A percentile compares a stretch with the other conserved stretches of the same genome.
These are phyloP conservation scores for Opisthocomus hoazin DNA, from an alignment of 2,113 vertebrate species.

Conservation along the genomic window DNA sequence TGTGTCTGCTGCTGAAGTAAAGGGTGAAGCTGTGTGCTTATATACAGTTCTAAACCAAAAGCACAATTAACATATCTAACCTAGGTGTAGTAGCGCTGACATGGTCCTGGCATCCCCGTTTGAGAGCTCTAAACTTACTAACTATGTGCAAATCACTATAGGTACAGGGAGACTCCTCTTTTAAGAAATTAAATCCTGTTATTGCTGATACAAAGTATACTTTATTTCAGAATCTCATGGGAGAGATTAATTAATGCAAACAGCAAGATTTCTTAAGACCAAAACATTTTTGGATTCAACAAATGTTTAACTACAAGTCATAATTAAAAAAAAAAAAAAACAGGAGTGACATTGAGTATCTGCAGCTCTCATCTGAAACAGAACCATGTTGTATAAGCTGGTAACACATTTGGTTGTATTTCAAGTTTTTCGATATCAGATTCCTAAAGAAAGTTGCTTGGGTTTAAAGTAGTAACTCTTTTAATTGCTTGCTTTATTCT, in stretches of 20 bases:
- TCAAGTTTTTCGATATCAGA: background rate
- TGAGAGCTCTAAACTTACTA: background rate
- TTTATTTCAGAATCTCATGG: background rate
- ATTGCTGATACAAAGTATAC: background rate
- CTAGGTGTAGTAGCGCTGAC: background rate
- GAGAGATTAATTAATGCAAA: background rate
- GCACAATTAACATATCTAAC: background rate
- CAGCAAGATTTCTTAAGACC: background rate
- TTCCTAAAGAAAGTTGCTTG: background rate
- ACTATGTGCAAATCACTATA: background rate
- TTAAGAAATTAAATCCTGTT: background rate
- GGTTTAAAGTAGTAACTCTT: background rate
- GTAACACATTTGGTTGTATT: background rate
- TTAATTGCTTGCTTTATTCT: conserved; percentile 5
- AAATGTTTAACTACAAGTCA: background rate
- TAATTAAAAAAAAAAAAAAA: background rate
- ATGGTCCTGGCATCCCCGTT: background rate
- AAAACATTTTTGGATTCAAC: conserved; percentile 12
- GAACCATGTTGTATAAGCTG: background rate
- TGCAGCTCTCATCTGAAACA: background rate
- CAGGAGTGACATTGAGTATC: background rate
- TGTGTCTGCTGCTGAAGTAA: background rate
- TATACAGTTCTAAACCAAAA: background rate
- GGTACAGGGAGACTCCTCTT: background rate
- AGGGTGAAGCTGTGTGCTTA: background rate